Evolutionary conservation across 2,888 invertebrate genomes (phyloP), one percentile per base, ranked within the genome.

Genomic region (Dichetophora obliterata): DNA sequence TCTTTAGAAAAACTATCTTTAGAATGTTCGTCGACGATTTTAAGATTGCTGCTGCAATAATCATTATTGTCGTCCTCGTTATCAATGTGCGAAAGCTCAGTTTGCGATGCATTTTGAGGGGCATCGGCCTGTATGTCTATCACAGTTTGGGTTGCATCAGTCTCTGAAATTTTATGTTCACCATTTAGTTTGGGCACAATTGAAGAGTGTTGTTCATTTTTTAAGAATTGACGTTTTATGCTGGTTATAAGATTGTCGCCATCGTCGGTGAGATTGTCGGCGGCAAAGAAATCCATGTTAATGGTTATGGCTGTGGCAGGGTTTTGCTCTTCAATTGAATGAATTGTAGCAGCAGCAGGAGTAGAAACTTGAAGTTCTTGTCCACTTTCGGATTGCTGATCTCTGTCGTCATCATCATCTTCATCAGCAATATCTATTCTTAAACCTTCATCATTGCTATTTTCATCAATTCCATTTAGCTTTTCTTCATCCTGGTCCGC

Each of bases 131-230:
- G 52, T 2, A 22, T 52, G 19, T 65, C 52, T 37, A 74, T 65
- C 63, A 65, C 74, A 65, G 52, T 11, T 74, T 24, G 19, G 31
- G 22, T 65, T 22, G 52, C 52, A 34, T 59, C 63, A 63, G 52
- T 63, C 63, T 63, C 74, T n/a, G 61, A 24, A 24, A n/a, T 19
- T 14, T 70, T 34, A 61, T 77, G 72, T 52, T 77, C 77, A 14
- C 81, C 81, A 77, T 81, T 81, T 63, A 80, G 14, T 70, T 77
- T 79, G 8, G 71, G 63, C n/a, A 65, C 24, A 11, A 50, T 63
- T 22, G 24, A 27, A 19, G 16, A n/a, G 52, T n/a, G 0, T 31
- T n/a, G 0, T 31, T 73, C 73, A 5, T 63, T 31, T 31, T 50
- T 73, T 16, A 48, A 19, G 37, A 71, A 50, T 50, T 76, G 65